Base-by-base conservation (phyloP, 2,113 vertebrate genomes). In the Ranitomeya imitator region DNA sequence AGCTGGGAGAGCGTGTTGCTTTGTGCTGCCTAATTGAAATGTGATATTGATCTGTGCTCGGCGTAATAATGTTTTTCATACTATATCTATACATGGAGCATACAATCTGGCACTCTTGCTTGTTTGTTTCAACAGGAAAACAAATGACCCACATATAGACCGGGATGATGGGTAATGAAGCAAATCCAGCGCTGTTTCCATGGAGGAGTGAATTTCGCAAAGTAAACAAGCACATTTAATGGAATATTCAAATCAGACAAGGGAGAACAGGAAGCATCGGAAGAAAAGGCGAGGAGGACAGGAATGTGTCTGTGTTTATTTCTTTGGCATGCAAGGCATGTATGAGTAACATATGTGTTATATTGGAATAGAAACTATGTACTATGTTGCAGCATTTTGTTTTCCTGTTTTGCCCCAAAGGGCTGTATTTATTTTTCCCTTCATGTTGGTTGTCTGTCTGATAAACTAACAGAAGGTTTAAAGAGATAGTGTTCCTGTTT, bases 21-120 rank as follows among this genome's bases (percentile, higher is more conserved):
- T 88, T 88, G 87, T 82, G 73, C 61, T 84, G 81, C 74, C 81
- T 85, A 84, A 85, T 85, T 89, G 87, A 89, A 88, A 89, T 85
- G 87, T 89, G 80, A 82, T 88, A 84, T 88, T 88, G 87, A 88
- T 88, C 87, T 73, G 55, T 89, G 87, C 73, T 59, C 37, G 60
- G 74, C 55, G 60, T 69, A 89, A 89, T 85, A 89, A 89, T 67
- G 82, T 89, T 89, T 89, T 85, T 84, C 61, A 89, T 84, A 89
- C 51, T 79, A 89, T 67, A 77, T 61, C 81, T 79, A 82, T 78
- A 89, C 60, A 63, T 54, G 71, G 26, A 83, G 73, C 71, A 83
- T 76, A 82, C 80, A 77, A 73, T 65, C 71, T 87, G 86, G 65
- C 31, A 79, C 52, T 83, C 57, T 83, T 83, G 67, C 87, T 63